Base-by-base conservation (phyloP, 1,140 invertebrate genomes). In the Micrasema longulum region DNA sequence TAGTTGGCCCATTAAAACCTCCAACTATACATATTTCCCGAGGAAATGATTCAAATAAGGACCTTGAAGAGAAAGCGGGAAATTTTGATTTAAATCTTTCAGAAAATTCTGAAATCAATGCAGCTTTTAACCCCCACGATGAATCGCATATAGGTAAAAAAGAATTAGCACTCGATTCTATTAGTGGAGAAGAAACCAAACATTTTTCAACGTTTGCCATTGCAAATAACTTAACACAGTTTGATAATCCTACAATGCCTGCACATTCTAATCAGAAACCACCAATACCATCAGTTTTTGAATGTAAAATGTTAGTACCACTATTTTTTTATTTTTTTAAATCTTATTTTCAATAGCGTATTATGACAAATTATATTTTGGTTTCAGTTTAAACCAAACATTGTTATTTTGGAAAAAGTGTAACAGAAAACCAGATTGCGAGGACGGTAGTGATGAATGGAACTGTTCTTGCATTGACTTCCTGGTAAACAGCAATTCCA, bases 381-480 rank as follows among this genome's bases (percentile, higher is more conserved):
- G 74, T 60, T 81, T 83, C 71, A 93, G 91, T 50, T 87, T 92
- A 57, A 75, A 82, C 1, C 92, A 94, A 82, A 84, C 79, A 11
- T 87, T 95, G 22, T 81, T 88, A 0, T 79, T 84, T 1, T 68
- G 76, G 9, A 83, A 87, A 71, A 87, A 87, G 55, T 96, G 94
- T 77, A 86, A 96, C 80, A 86, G 86, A 20, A 81, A 87, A 43
- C 78, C 87, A 14, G 93, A 95, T 77, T 96, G 94, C 80, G 90
- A 93, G 78, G 94, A 96, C 81, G 90, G 89, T 12, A 91, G 89
- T 0, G 94, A 96, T 80, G 94, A 95, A 83, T 72, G 83, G 1
- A 80, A 88, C 72, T 96, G 94, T 77, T 88, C 83, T 0, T 96
- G 94, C 79, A 84, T 80, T 48, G 92, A 95, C 76, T 89, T 88